phyloP scores from a whole-genome alignment of 1,140 invertebrate species.

The Drosophila kurseongensis region DNA sequence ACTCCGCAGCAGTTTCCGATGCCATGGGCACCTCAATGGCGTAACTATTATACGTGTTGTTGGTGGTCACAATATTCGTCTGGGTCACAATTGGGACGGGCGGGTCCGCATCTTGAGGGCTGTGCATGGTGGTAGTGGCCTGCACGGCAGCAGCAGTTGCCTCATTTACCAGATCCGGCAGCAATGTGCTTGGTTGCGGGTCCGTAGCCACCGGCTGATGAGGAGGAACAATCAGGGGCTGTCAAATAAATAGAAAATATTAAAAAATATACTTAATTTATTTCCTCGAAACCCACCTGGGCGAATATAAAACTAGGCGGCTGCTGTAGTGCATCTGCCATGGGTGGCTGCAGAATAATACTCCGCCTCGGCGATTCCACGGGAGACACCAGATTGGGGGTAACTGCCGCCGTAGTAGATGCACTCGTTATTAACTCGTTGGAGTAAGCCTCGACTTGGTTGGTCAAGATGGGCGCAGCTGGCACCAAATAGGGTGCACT shows the following conservation, averaged over 20 bases:
- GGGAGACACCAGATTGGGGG: conserved; percentile 47
- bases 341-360: conserved; percentile 86
- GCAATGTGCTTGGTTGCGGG: conserved; percentile 13
- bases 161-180: conserved; percentile 70
- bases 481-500: neutral
- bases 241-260: neutral
- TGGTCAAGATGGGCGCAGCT: conserved; percentile 33
- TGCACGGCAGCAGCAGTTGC: conserved; percentile 44
- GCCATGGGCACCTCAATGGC: conserved; percentile 60
- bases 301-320: conserved; percentile 66
- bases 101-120: conserved; percentile 6
- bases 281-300: conserved; percentile 44
- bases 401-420: conserved; percentile 5
- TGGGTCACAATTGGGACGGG: conserved; percentile 14
- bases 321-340: conserved; percentile 80
- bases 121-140: conserved; percentile 16
- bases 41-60: conserved; percentile 51
- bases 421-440: conserved; percentile 19
- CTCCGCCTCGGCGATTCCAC: conserved; percentile 83
- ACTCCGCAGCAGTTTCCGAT: conserved; percentile 32
- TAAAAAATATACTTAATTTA: neutral
- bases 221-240: conserved; percentile 56
- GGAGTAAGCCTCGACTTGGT: conserved; percentile 3
- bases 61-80: conserved; percentile 39
- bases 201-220: conserved; percentile 26